Percentiles rank a stretch among this genome's conserved stretches.
These are phyloP conservation scores for Porites lobata DNA, from an alignment of 92 coral and sea anemone species.

Conservation along the genomic window DNA sequence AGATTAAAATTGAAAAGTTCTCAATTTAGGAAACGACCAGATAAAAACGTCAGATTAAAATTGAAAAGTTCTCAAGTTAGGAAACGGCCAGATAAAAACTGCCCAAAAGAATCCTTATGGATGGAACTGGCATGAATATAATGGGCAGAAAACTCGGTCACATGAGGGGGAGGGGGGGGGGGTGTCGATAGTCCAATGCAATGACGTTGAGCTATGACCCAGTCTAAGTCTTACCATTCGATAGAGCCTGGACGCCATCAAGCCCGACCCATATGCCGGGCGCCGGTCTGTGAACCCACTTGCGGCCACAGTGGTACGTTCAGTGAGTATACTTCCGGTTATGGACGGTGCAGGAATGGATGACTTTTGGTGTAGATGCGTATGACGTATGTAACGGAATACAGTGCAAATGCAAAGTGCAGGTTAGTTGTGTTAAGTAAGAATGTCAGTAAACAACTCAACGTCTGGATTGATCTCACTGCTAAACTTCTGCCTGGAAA, in stretches of 20 bases:
- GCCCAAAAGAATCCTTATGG: too few species aligned
- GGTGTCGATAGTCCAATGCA: too few species aligned
- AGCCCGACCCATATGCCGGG: slow-evolving; percentile 36
- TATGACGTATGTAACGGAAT: slow-evolving; percentile 44
- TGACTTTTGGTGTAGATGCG: slow-evolving; percentile 44
- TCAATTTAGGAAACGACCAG: too few species aligned
- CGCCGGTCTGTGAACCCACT: slow-evolving; percentile 12
- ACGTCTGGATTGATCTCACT: slow-evolving; percentile 8
- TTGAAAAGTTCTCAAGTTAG: too few species aligned
- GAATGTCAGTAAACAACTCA: not conserved
- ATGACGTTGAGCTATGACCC: not conserved
- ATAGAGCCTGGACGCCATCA: slow-evolving; percentile 35
- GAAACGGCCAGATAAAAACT: too few species aligned
- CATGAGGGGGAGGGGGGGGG: too few species aligned
- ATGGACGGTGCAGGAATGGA: slow-evolving; percentile 38
- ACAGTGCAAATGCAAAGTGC: slow-evolving; percentile 53
- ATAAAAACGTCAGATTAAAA: too few species aligned
- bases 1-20: too few species aligned
- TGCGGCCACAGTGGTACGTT: slow-evolving; percentile 19
- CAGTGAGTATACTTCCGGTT: slow-evolving; percentile 33
- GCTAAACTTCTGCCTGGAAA: slow-evolving; percentile 1
- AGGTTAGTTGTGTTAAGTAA: slow-evolving; percentile 27
- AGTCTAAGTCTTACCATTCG: slow-evolving; percentile 41
- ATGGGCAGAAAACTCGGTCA: too few species aligned
- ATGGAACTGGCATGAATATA: too few species aligned